These are phyloP conservation scores for Apeltes quadracus DNA, from an alignment of 2,113 vertebrate species.

Conservation along the genomic window DNA sequence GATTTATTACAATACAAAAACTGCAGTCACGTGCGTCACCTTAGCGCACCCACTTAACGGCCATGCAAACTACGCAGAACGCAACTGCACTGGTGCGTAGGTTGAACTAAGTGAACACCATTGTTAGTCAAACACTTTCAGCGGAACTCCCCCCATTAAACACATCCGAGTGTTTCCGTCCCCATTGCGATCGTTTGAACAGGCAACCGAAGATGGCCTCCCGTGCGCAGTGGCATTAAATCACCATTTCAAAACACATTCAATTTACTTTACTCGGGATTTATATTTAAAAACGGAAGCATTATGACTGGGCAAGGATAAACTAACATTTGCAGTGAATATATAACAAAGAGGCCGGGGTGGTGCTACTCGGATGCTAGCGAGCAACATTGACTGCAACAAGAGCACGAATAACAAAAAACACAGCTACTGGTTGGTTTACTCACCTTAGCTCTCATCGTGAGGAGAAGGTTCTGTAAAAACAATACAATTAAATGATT, in stretches of 20 bases:
- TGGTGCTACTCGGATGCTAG: neutral
- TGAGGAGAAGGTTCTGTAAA: slow-evolving; percentile 76
- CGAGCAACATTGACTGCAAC: neutral
- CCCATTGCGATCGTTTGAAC: neutral
- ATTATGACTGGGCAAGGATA: neutral
- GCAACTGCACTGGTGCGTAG: neutral
- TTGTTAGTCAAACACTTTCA: neutral
- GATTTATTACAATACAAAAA: neutral
- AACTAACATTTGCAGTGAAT: neutral
- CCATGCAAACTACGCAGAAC: neutral
- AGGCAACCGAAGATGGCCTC: neutral
- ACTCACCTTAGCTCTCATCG: slow-evolving; percentile 93
- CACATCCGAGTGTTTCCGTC: neutral
- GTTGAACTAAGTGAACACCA: neutral
- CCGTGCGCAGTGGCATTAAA: neutral
- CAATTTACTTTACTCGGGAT: fast-evolving
- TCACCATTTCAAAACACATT: fast-evolving
- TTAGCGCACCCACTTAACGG: neutral
- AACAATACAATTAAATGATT: slow-evolving; percentile 36
- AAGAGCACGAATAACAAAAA: no score
- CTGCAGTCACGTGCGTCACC: neutral
- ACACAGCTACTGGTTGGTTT: no score
- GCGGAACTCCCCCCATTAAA: neutral
- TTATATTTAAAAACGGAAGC: neutral
- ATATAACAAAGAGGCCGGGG: neutral